phyloP scores from a whole-genome alignment of 2,113 vertebrate species.

The Falcunculus frontatus region DNA sequence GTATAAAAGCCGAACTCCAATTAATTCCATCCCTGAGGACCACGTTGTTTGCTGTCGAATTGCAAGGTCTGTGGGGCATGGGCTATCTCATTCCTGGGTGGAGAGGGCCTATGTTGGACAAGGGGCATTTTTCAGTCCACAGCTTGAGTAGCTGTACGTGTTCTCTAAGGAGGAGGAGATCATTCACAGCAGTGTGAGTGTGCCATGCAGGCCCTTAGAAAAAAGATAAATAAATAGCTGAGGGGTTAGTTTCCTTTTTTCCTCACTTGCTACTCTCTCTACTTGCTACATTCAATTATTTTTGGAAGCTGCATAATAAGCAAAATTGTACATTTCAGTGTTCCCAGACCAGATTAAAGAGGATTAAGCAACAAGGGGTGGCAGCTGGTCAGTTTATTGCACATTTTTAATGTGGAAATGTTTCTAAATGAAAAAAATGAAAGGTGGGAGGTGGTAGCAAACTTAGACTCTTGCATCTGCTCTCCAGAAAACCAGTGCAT shows the following conservation, averaged over 20 bases:
- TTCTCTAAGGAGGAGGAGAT: not conserved
- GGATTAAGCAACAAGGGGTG: slow-evolving; percentile 65
- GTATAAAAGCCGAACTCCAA: slow-evolving; percentile 47
- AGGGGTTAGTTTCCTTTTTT: not conserved
- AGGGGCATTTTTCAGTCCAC: not conserved
- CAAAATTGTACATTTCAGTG: slow-evolving; percentile 24
- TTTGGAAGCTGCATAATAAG: slow-evolving; percentile 50
- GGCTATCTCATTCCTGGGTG: not conserved
- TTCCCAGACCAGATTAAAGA: slow-evolving; percentile 57
- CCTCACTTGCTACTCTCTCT: not conserved
- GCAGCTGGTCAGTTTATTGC: slow-evolving; percentile 71
- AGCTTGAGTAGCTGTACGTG: not conserved
- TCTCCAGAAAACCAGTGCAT: not conserved
- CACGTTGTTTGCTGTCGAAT: not conserved
- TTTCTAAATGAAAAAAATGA: slow-evolving; percentile 57
- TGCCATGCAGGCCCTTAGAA: not conserved
- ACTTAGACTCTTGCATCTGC: not conserved
- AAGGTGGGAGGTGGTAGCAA: not conserved
- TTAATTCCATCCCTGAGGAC: slow-evolving; percentile 27
- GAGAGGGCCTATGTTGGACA: not conserved
- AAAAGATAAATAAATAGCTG: not conserved
- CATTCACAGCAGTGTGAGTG: rapidly evolving
- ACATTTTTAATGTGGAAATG: slow-evolving; percentile 56
- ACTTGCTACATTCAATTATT: slow-evolving; percentile 22
- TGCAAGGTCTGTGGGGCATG: not conserved